phyloP scores from a whole-genome alignment of 2,797 vertebrate genomes.

The Corythornis leucogaster region DNA sequence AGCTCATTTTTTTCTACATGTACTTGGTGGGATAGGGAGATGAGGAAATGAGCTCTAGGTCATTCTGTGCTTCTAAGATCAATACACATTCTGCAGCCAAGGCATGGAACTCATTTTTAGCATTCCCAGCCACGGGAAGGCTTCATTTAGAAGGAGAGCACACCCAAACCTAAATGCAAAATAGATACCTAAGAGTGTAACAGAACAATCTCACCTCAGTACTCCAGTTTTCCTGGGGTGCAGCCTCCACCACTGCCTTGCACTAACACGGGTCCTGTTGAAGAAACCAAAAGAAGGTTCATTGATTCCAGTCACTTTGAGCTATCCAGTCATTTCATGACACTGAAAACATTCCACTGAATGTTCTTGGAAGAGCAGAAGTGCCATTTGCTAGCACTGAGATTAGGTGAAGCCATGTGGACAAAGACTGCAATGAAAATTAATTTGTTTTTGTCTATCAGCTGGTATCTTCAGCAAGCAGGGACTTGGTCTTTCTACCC shows the following conservation, averaged over 20 bases:
- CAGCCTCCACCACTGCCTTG: background rate
- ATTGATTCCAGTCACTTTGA: background rate
- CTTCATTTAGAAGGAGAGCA: background rate
- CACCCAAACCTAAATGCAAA: background rate
- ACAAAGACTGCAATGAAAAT: background rate
- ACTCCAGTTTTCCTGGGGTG: background rate
- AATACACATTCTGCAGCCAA: background rate
- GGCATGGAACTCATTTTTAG: background rate
- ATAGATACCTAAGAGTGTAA: background rate
- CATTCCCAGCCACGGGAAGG: background rate
- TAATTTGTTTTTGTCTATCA: background rate
- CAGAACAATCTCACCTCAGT: background rate
- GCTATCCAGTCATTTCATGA: background rate
- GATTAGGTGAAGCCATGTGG: background rate
- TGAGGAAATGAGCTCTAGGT: background rate
- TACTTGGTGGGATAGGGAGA: background rate
- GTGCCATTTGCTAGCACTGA: background rate
- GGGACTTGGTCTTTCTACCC: background rate
- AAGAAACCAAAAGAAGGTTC: background rate
- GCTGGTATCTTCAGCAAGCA: background rate
- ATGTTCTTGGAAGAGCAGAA: background rate
- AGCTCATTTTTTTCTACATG: background rate
- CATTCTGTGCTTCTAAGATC: background rate
- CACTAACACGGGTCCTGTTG: background rate
- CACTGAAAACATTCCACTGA: background rate